Base-by-base conservation (phyloP, 2,113 vertebrate species). In the Protobothrops flavoviridis region DNA sequence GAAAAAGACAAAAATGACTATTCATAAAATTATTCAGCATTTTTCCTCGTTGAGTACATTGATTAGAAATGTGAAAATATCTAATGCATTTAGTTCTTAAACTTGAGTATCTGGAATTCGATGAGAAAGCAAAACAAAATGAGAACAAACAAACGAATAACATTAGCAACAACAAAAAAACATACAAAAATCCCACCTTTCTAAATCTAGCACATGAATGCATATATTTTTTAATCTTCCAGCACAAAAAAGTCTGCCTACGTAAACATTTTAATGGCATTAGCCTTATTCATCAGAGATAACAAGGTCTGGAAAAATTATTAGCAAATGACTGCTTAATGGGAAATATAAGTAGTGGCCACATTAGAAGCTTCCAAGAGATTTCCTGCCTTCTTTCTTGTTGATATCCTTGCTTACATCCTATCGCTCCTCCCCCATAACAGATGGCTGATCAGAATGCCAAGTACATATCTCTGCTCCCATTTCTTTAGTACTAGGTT, bases 351-450 rank as follows among this genome's bases (percentile, higher is more conserved):
- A 90, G 45, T 74, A 87, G 48, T 50, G 48, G 56, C 45, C 69
- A 88, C 61, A 74, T 87, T 86, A 53, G 85, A 81, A 64, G 55
- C 56, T 92, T 87, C 53, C 48, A 55, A 50, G 33, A 57, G 43
- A 69, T 89, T 86, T 90, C 64, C 86, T 90, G 89, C 29, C 88
- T 93, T 64, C 15, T 90, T 55, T 85, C 64, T 90, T 61, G 17
- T 13, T 61, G 15, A 21, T 39, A 90, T 52, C 48, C 2, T 39
- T 64, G 56, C 45, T 87, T 87, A 64, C n/a, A 29, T 87, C 29
- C 88, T 69, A 11, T 23, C n/a, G 12, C 87, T 45, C 74, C 48
- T 45, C 59, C 45, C 17, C 17, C 45, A 33, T 52, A 64, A 85
- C 74, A 86, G 88, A 90, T 59, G 45, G 45, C 74, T 86, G 29